Percentiles rank a stretch among this genome's conserved stretches.
These are phyloP conservation scores for Paedocypris micromegethes DNA, from an alignment of 2,797 vertebrate genomes.

Conservation along the genomic window DNA sequence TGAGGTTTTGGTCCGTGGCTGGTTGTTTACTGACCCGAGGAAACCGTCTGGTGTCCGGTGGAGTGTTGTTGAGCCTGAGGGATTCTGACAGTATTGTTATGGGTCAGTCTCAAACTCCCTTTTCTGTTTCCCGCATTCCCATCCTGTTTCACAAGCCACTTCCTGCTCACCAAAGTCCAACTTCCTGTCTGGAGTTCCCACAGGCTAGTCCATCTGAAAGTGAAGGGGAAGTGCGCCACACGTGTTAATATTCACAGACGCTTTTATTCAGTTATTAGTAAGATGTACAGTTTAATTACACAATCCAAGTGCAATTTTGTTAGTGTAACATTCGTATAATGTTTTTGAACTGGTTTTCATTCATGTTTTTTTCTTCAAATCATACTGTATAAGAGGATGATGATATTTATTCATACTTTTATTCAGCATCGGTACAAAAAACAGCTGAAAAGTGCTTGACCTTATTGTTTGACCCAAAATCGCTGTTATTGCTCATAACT, in stretches of 20 bases:
- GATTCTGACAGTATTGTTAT: constrained; percentile 33
- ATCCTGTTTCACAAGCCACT: constrained; percentile 49
- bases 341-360: no score
- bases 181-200: constrained; percentile 48
- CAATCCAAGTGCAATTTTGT: no score
- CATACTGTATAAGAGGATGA: no score
- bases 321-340: no score
- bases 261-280: neutral
- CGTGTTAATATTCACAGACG: no score
- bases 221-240: neutral
- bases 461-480: no score
- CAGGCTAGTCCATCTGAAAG: constrained; percentile 23
- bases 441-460: no score
- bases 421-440: no score
- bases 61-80: constrained; percentile 22
- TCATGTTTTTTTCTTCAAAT: no score
- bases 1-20: constrained; percentile 3
- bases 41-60: neutral
- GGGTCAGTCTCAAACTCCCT: constrained; percentile 33
- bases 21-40: constrained; percentile 20
- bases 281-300: no score
- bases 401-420: no score
- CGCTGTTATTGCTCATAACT: no score
- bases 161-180: constrained; percentile 40
- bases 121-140: constrained; percentile 40